These are phyloP conservation scores for Hemicrepidius hirtus DNA, from an alignment of 2,888 invertebrate genomes.

Conservation along the genomic window DNA sequence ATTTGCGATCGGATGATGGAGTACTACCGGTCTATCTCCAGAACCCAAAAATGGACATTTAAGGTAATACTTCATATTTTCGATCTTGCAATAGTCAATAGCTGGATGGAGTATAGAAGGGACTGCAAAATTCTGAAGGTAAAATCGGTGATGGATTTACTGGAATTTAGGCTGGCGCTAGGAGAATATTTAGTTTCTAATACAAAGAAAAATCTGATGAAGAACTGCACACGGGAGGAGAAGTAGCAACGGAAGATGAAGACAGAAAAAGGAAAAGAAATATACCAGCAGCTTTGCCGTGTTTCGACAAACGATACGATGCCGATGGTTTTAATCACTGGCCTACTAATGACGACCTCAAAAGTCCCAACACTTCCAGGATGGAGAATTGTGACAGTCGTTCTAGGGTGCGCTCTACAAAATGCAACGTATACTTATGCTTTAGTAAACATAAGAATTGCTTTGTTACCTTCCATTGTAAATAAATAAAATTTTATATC, in stretches of 20 bases:
- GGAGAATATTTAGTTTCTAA: background rate
- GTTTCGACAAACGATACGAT: background rate
- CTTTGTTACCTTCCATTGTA: background rate
- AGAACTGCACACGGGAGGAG: too few relatives aligned
- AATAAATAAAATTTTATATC: conserved; percentile 5
- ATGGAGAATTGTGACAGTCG: background rate
- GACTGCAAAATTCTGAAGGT: background rate
- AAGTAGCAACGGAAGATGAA: background rate
- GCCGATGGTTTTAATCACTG: background rate
- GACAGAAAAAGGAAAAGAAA: background rate
- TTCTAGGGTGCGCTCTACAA: background rate
- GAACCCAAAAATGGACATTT: background rate
- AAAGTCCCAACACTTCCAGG: background rate
- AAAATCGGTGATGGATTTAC: background rate
- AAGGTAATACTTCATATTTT: conserved; percentile 12
- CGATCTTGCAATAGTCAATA: conserved; percentile 3
- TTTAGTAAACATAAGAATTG: conserved; percentile 2
- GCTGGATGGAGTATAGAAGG: background rate
- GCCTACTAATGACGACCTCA: background rate
- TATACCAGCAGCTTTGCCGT: background rate
- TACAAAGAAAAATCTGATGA: too few relatives aligned
- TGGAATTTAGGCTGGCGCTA: background rate
- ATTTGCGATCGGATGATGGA: conserved; percentile 1
- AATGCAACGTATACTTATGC: conserved; percentile 4
- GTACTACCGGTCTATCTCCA: background rate